Conservation (phyloP, 1,140 invertebrate species). For the Anagrus nilaparvatae region DNA sequence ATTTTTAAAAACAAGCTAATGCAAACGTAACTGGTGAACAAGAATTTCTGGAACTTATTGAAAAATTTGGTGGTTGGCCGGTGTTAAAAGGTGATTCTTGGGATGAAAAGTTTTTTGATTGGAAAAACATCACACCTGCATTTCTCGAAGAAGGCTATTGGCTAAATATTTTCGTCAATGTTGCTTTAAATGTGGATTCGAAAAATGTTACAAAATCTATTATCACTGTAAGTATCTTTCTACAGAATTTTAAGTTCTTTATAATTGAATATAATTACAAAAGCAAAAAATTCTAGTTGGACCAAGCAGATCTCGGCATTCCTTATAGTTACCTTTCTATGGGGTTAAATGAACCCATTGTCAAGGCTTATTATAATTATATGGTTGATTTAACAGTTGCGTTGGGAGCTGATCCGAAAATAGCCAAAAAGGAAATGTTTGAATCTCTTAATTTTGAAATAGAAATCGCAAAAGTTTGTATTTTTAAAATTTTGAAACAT, state of each 20-base stretch:
- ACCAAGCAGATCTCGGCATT: too few relatives aligned
- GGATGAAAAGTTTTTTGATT: constrained; percentile 61
- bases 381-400: constrained; percentile 81
- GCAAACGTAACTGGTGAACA: constrained; percentile 63
- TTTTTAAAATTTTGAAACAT: too few relatives aligned
- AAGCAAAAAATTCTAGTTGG: too few relatives aligned
- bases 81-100: constrained; percentile 68
- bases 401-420: constrained; percentile 66
- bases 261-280: too few relatives aligned
- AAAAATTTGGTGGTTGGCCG: constrained; percentile 79
- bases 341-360: too few relatives aligned
- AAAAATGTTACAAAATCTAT: constrained; percentile 8
- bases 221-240: constrained; percentile 10
- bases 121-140: constrained; percentile 70
- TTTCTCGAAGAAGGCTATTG: constrained; percentile 7
- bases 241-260: too few relatives aligned
- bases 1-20: too few relatives aligned
- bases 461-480: too few relatives aligned
- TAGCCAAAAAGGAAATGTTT: constrained; percentile 52
- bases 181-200: constrained; percentile 8
- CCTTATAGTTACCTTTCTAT: too few relatives aligned
- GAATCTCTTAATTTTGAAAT: too few relatives aligned
- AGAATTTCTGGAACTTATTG: constrained; percentile 58
- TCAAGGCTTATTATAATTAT: constrained; percentile 71
- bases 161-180: constrained; percentile 5